A percentile compares a stretch with the other conserved stretches of the same genome.
Evolutionary conservation across 2,113 vertebrate species (phyloP).

Genomic region (Mobula birostris): DNA sequence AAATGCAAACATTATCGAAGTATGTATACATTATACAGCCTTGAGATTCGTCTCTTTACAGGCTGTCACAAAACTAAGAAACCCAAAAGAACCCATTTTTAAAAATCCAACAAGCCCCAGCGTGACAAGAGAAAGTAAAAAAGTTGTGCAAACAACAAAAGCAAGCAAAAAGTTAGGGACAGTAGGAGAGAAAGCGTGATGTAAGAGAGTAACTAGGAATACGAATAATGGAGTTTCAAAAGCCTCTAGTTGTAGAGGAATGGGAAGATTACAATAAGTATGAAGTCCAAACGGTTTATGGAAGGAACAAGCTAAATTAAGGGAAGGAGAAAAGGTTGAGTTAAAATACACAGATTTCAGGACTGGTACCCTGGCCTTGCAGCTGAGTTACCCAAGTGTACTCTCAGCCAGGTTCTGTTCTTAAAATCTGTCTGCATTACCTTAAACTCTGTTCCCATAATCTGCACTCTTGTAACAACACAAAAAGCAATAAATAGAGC

Average conservation of each 20-base stretch:
- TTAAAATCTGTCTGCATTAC: not conserved
- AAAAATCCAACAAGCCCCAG: no score
- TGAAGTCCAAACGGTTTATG: not conserved
- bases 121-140: no score
- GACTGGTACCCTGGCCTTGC: not conserved
- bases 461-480: not conserved
- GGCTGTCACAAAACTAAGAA: no score
- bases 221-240: not conserved
- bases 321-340: not conserved
- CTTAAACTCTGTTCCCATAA: not conserved
- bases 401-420: not conserved
- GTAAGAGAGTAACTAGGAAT: not conserved
- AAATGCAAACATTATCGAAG: no score
- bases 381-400: not conserved
- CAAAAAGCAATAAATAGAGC: not conserved
- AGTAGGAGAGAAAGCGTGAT: not conserved
- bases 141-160: no score
- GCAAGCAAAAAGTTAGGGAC: not conserved
- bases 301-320: not conserved
- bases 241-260: not conserved
- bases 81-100: no score
- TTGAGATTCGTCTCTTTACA: no score
- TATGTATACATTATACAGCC: no score
- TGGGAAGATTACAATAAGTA: not conserved
- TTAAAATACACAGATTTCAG: not conserved